Base-by-base conservation (phyloP, 2,888 invertebrate species). In the Drosophila basisetae region DNA sequence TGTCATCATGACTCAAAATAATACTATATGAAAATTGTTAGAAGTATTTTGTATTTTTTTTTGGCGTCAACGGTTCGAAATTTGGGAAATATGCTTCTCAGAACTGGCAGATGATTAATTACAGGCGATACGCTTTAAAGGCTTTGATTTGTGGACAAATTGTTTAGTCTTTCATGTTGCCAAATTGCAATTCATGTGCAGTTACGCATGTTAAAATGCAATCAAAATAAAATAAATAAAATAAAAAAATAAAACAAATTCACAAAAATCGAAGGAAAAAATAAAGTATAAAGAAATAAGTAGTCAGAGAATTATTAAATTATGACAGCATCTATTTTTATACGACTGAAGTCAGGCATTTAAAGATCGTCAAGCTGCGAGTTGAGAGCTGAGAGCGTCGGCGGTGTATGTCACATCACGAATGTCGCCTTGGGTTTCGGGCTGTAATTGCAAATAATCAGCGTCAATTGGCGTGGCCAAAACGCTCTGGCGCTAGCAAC, bases 381-480 rank as follows among this genome's bases (percentile, higher is more conserved):
- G 28, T 35, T 41, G 11, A 28, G 80, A 67, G 39, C n/a, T 39
- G 58, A 39, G 39, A 55, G 73, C 56, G 68, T 53, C 67, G 78
- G 52, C 67, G 82, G 54, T 64, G 55, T 71, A 33, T 79, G 78
- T 76, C 80, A 76, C 77, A 80, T 71, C 85, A 80, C 76, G 78
- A 89, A 58, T 73, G 66, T 77, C 65, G 85, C 85, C 80, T 88
- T 90, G 72, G 83, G 66, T 77, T 74, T 77, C 83, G 52, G 69
- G 59, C 73, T 71, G 70, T 90, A 88, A 87, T 90, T 87, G 84
- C 84, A 82, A 76, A 83, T 90, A 87, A 87, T 87, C 80, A 89
- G 76, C 84, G 76, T 72, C 87, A 90, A 89, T 84, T 84, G 82
- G 72, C 59, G 82, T 82, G 78, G 88, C 85, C 90, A 78, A 84